phyloP scores from a whole-genome alignment of 2,113 vertebrate species.

The Actenoides hombroni region DNA sequence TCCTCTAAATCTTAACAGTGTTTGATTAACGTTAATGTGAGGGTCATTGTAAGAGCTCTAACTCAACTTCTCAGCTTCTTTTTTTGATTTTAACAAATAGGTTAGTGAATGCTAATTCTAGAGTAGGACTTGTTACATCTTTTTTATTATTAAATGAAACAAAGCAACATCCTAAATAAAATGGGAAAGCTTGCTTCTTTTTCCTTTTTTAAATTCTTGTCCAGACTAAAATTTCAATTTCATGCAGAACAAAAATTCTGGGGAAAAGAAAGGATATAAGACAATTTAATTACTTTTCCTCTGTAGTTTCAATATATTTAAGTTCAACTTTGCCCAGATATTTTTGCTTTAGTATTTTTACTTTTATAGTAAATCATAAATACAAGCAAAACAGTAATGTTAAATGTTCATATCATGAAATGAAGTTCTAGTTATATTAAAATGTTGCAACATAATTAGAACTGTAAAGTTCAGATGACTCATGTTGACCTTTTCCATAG shows the following conservation, averaged over 20 bases:
- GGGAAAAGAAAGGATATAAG: fast-evolving
- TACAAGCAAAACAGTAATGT: not conserved
- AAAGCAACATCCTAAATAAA: not conserved
- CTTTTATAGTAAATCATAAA: not conserved
- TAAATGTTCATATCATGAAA: not conserved
- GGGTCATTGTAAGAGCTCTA: not conserved
- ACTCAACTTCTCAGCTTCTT: not conserved
- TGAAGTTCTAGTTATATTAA: not conserved
- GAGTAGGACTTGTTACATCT: not conserved
- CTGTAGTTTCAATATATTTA: not conserved
- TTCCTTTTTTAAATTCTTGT: not conserved
- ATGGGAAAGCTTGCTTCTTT: not conserved
- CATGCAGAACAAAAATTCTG: not conserved
- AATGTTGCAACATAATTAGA: not conserved
- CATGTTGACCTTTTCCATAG: not conserved
- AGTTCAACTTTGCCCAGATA: not conserved
- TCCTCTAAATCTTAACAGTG: not conserved
- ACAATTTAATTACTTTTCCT: not conserved
- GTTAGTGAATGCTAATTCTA: not conserved
- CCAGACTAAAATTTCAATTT: not conserved
- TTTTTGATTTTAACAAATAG: not conserved
- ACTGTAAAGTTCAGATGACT: not conserved
- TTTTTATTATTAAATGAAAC: not conserved
- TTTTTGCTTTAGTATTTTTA: not conserved
- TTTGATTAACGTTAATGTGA: not conserved